Conservation (phyloP, 2,888 invertebrate species). For the Deilephila elpenor region DNA sequence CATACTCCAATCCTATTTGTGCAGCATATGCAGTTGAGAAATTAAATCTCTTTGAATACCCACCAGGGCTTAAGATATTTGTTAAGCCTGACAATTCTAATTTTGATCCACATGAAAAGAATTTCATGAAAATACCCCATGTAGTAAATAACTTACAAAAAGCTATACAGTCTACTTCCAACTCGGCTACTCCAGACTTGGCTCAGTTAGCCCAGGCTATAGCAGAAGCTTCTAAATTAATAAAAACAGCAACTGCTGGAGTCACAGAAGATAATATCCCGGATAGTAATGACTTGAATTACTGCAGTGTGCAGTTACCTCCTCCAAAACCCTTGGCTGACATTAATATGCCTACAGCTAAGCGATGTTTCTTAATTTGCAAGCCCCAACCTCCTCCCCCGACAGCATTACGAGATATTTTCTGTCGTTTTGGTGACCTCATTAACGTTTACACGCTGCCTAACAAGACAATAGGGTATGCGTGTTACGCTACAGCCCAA, state of each 20-base stretch:
- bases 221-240: constrained; percentile 90
- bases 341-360: constrained; percentile 87
- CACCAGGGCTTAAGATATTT: constrained; percentile 92
- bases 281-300: constrained; percentile 68
- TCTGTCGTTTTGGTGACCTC: constrained; percentile 95
- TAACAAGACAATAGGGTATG: constrained; percentile 96
- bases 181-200: constrained; percentile 78
- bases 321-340: constrained; percentile 88
- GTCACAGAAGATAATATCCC: constrained; percentile 49
- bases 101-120: constrained; percentile 55
- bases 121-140: constrained; percentile 55
- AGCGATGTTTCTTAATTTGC: constrained; percentile 88
- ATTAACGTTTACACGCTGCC: constrained; percentile 95
- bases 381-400: constrained; percentile 89
- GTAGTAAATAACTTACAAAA: constrained; percentile 62
- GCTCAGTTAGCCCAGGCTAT: constrained; percentile 89
- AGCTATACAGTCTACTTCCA: constrained; percentile 58
- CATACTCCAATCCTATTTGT: constrained; percentile 70
- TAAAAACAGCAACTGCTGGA: constrained; percentile 86
- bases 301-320: constrained; percentile 89
- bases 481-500: constrained; percentile 90
- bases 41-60: constrained; percentile 96
- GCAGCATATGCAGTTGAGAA: constrained; percentile 91
- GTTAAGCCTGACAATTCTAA: constrained; percentile 86
- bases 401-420: constrained; percentile 92